Evolutionary conservation across 2,797 vertebrate genomes (phyloP), one percentile per base, ranked within the genome.

Genomic region (Ctenopoma kingsleyae): DNA sequence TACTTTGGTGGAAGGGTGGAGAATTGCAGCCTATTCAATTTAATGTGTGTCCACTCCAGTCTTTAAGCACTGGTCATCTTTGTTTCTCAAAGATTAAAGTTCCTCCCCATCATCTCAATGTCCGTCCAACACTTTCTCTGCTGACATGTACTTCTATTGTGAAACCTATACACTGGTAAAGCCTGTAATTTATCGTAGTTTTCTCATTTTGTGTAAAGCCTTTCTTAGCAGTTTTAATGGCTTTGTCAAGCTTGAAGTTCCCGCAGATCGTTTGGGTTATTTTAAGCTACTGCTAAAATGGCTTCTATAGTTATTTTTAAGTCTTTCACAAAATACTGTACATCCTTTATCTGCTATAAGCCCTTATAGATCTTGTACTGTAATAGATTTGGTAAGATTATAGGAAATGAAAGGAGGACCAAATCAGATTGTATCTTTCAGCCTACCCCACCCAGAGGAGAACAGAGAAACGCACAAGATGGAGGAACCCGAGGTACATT

Each of bases 381-480:
- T 80, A 68, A 87, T 91, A 88, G 85, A 91, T 87, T 79, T 89
- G 84, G 80, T 93, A 92, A 92, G 90, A 85, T 81, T 88, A 53
- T 80, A 78, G 78, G 67, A 79, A 77, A 89, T 86, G 85, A 81
- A 88, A 83, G 67, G 60, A 88, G 74, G 49, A 88, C 87, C 90
- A 92, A 92, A 91, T 85, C 63, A 80, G 84, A 89, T 91, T 93
- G 86, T 93, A 91, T 94, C 87, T 94, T 94, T 91, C 93, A 94
- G 93, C 93, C 85, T 68, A 73, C 69, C 78, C 81, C 77, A 74
- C 81, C 82, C 90, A 85, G 93, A 91, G 86, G 91, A 91, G 84
- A 91, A 76, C 83, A 91, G 83, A 86, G 90, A 90, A 54, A 85
- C 77, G 59, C 87, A 89, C 89, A 71, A 82, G 89, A 88, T 81